Evolutionary conservation across 2,888 invertebrate species (phyloP), one percentile per base, ranked within the genome.

Genomic region (Drosophila maculinotata): DNA sequence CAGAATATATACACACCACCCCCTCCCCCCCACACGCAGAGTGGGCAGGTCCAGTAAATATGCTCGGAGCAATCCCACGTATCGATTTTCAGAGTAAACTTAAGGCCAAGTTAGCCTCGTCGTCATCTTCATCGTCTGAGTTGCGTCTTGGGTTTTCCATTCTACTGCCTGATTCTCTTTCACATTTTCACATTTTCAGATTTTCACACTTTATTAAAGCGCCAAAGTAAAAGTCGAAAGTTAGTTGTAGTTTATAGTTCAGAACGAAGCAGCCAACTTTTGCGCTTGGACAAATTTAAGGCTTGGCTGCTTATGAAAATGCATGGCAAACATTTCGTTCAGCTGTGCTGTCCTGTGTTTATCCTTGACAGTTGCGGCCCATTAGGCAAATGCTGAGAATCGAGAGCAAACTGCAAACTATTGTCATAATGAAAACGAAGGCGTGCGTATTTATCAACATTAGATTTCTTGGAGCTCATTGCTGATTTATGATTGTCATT

Each of bases 121-220:
- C 51, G 41, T 33, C 38, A 6, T 26, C 36, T 15, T 7, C 41
- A 12, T 31, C 6, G 17, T 42, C 26, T 44, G 26, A 20, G 20
- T 20, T 20, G 20, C 20, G 14, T 64, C 59, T 33, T 25, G 31
- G 10, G 14, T 49, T 49, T 52, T 28, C 28, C 39, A 56, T 35
- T 49, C 51, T 57, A 26, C 14, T 31, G 25, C 12, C 17, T 12
- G 25, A 28, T 47, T 12, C 28, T 41, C 31, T 70, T 78, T 45
- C 63, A 68, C 79, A 87, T 87, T 81, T 79, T 81, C 80, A 85
- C 80, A 87, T 88, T 81, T 87, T 81, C 63, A 68, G 76, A 87
- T 87, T 81, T 79, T 81, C 80, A 85, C 80, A 87, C 80, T 81
- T 87, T 81, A 87, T 87, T 87, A 85, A 87, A 87, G 87, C 73